A percentile compares a stretch with the other conserved stretches of the same genome.
These are phyloP conservation scores for Napeogenes sylphis DNA, from an alignment of 2,888 invertebrate species.

Conservation along the genomic window DNA sequence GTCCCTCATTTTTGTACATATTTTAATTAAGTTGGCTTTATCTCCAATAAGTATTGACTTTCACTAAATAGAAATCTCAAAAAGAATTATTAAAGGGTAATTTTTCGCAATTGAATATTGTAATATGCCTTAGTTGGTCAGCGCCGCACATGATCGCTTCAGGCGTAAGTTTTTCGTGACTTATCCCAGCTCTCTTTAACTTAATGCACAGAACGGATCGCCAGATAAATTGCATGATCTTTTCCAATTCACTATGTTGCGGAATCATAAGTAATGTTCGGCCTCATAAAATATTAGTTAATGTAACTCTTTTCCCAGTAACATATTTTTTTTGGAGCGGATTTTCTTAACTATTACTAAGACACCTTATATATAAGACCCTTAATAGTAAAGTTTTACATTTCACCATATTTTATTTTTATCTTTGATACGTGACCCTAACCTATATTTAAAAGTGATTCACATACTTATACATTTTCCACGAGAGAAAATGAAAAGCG, in stretches of 20 bases:
- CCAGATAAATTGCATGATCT: conserved; percentile 30
- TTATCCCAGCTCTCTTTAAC: conserved; percentile 33
- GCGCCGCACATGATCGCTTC: conserved; percentile 31
- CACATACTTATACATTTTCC: neutral
- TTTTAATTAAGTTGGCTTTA: no score
- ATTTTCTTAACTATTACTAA: no score
- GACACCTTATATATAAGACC: no score
- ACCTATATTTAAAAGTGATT: conserved; percentile 4
- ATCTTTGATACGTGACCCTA: neutral
- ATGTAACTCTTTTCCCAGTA: neutral
- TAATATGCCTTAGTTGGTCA: conserved; percentile 1
- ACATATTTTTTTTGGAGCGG: neutral
- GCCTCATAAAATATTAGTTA: conserved; percentile 6
- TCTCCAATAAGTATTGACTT: no score
- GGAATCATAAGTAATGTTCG: conserved; percentile 23
- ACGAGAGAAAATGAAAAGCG: conserved; percentile 12
- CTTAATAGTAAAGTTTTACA: neutral
- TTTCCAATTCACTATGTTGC: conserved; percentile 25
- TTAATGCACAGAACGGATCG: conserved; percentile 24
- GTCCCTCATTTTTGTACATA: no score
- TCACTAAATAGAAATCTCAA: neutral
- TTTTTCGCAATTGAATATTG: conserved; percentile 10
- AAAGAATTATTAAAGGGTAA: conserved; percentile 1
- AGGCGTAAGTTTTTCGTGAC: conserved; percentile 49
- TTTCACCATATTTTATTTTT: neutral